phyloP scores from a whole-genome alignment of 2,797 vertebrate genomes.

The Alectoris magna region DNA sequence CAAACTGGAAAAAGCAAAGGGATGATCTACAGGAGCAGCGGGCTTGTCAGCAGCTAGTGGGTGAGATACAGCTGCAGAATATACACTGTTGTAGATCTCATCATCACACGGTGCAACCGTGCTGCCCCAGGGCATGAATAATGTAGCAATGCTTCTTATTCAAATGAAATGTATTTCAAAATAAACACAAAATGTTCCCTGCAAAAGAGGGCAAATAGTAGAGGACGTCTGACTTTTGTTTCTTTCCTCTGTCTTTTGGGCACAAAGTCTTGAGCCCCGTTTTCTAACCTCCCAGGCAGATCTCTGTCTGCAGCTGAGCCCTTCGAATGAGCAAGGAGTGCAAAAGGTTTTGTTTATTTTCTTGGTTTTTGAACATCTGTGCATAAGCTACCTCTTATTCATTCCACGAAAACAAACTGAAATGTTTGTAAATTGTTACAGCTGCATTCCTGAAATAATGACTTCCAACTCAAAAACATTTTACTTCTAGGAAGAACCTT shows the following conservation, averaged over 20 bases:
- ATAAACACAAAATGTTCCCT: not conserved
- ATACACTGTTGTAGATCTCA: not conserved
- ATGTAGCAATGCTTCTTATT: not conserved
- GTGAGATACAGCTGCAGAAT: not conserved
- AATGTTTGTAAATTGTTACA: not conserved
- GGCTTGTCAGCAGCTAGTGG: not conserved
- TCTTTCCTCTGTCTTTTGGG: not conserved
- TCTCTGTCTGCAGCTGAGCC: not conserved
- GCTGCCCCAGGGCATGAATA: not conserved
- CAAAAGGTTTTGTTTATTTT: not conserved
- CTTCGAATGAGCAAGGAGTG: not conserved
- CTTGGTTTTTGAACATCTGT: not conserved
- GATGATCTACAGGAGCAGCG: not conserved
- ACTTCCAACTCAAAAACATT: not conserved
- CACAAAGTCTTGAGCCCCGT: not conserved
- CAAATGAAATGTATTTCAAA: not conserved
- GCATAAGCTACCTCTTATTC: not conserved
- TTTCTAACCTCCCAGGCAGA: constrained; percentile 10
- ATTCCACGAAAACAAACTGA: not conserved
- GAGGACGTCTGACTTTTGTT: not conserved
- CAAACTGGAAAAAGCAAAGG: not conserved
- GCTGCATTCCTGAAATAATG: not conserved
- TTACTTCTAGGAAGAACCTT: not conserved
- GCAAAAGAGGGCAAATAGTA: not conserved
- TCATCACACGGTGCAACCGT: not conserved